Evolutionary conservation across 2,888 invertebrate genomes (phyloP).

Genomic region (Hirtodrosophila histrioides): DNA sequence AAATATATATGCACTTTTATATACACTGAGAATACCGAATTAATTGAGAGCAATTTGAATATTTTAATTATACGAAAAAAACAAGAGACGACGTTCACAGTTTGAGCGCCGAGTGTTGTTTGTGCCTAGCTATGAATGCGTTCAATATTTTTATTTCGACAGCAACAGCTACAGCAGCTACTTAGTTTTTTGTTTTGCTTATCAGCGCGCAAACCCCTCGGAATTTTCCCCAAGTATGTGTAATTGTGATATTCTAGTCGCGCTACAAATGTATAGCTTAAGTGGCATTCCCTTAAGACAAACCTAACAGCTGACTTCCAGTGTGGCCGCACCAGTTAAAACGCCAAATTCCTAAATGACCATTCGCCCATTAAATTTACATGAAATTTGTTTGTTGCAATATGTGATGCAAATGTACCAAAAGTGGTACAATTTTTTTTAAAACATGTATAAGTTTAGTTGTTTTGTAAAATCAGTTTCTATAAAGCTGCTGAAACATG

Average conservation of each 20-base stretch:
- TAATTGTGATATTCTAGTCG: slow-evolving; percentile 35
- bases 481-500: too few relatives aligned
- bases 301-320: slow-evolving; percentile 40
- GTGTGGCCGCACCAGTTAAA: slow-evolving; percentile 16
- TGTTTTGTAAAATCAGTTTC: too few relatives aligned
- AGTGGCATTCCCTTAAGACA: slow-evolving; percentile 35
- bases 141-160: slow-evolving; percentile 59
- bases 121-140: slow-evolving; percentile 44
- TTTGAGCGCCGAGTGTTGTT: slow-evolving; percentile 51
- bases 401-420: too few relatives aligned
- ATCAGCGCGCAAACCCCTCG: slow-evolving; percentile 66
- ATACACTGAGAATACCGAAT: slow-evolving; percentile 46
- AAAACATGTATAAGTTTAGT: too few relatives aligned
- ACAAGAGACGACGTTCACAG: slow-evolving; percentile 56
- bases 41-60: slow-evolving; percentile 42
- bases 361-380: slow-evolving; percentile 20
- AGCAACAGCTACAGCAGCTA: slow-evolving; percentile 41
- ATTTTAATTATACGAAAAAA: slow-evolving; percentile 29
- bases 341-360: slow-evolving; percentile 4
- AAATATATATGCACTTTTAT: slow-evolving; percentile 21
- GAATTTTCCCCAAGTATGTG: slow-evolving; percentile 25
- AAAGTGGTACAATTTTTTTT: too few relatives aligned
- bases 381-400: too few relatives aligned
- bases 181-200: slow-evolving; percentile 60
- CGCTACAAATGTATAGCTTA: slow-evolving; percentile 21